Evolutionary conservation across 2,113 vertebrate genomes (phyloP), one percentile per base, ranked within the genome.

Genomic region (Pangasianodon hypophthalmus): DNA sequence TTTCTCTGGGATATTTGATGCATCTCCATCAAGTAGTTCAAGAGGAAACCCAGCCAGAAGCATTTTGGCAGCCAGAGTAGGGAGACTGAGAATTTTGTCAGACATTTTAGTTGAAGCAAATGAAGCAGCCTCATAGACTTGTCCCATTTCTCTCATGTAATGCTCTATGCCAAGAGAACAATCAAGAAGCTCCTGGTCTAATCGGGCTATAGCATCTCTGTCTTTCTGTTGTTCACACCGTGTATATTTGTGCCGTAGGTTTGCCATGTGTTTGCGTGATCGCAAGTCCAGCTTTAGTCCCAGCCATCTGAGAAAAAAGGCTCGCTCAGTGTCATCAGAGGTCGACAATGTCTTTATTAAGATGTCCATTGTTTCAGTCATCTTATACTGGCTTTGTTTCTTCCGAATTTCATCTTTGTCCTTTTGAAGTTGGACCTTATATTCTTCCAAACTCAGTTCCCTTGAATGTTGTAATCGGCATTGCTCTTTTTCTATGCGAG

Each of bases 1-100:
- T 71, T 62, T 92, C 60, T 90, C 50, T 82, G 94, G 93, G 41
- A 95, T 91, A 84, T 93, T 93, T 0, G 93, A 94, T 10, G 92
- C 92, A 88, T 95, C 95, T 90, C 95, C 95, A 92, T 95, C 93
- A 8, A 95, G 21, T 24, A 95, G 84, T 87, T 95, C 94, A 75
- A 95, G 88, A 83, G 94, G 92, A 92, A 92, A 92, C 41, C 95
- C 94, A 88, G 93, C 92, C 80, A 94, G 60, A 64, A 95, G 87
- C 88, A 95, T 88, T 19, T 94, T 88, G 73, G 95, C 95, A 79
- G 90, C 92, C 24, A 95, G 7, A 6, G 0, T 60, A 50, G 94
- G 94, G 18, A 94, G 92, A 50, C 13, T 6, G 37, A 29, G 16
- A 1, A 82, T 85, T 56, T 88, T 24, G 29, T 13, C 62, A 83